Percentiles rank a stretch among this genome's conserved stretches.
Conservation (phyloP, 2,113 vertebrate species). For the Pollachius pollachius region DNA sequence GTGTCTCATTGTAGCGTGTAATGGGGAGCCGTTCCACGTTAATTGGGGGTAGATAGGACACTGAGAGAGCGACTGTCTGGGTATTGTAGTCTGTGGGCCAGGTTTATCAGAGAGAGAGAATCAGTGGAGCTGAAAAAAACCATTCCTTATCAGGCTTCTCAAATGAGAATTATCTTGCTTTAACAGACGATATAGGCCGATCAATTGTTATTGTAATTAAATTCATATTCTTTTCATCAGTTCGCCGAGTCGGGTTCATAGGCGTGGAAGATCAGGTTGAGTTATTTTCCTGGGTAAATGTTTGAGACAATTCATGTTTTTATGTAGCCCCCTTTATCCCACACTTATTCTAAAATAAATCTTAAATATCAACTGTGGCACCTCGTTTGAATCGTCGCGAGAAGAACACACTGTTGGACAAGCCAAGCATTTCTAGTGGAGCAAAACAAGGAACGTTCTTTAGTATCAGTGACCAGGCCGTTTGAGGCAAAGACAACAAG, state of each 20-base stretch:
- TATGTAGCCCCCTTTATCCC: background rate
- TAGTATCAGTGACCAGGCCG: background rate
- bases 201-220: slow-evolving; percentile 59
- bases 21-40: slow-evolving; percentile 76
- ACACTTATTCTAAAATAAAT: background rate
- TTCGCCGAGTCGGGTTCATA: slow-evolving; percentile 31
- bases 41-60: slow-evolving; percentile 72
- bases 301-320: slow-evolving; percentile 4
- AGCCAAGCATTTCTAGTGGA: slow-evolving; percentile 2
- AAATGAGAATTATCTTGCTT: slow-evolving; percentile 58
- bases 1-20: slow-evolving; percentile 72
- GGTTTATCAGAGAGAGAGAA: slow-evolving; percentile 55
- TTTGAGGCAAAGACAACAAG: slow-evolving; percentile 11
- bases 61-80: slow-evolving; percentile 53
- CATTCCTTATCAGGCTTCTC: slow-evolving; percentile 48
- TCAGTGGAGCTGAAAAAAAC: slow-evolving; percentile 52
- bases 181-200: slow-evolving; percentile 42
- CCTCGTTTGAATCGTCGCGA: background rate
- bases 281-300: slow-evolving; percentile 12
- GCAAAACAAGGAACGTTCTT: background rate
- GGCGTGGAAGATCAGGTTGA: slow-evolving; percentile 10
- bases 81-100: slow-evolving; percentile 37
- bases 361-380: background rate
- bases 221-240: slow-evolving; percentile 51
- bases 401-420: slow-evolving; percentile 16